phyloP scores from a whole-genome alignment of 2,888 invertebrate species.

The Calameuta idolon region DNA sequence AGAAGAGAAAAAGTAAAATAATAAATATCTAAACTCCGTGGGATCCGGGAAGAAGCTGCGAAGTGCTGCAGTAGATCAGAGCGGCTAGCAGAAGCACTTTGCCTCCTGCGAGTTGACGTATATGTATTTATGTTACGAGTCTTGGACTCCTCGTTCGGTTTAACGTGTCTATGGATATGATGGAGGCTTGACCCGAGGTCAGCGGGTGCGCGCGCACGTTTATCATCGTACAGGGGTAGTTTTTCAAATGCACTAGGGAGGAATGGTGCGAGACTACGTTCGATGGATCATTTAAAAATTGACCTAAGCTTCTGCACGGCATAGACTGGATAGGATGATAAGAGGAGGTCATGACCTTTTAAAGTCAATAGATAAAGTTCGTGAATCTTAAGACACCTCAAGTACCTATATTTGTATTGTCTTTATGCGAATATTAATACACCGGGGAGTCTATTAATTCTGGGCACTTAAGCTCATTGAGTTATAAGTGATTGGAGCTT shows the following conservation, averaged over 20 bases:
- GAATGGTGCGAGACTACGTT: neutral
- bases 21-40: constrained; percentile 43
- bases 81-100: constrained; percentile 19
- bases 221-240: constrained; percentile 39
- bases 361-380: neutral
- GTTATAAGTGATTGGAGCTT: constrained; percentile 19
- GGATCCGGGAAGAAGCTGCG: constrained; percentile 14
- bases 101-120: constrained; percentile 2
- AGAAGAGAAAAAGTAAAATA: constrained; percentile 46
- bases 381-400: neutral
- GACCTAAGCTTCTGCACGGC: neutral
- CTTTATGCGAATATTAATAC: neutral
- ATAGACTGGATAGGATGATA: neutral
- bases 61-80: constrained; percentile 42
- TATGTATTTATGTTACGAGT: neutral
- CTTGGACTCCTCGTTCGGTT: neutral
- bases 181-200: constrained; percentile 37
- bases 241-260: constrained; percentile 41
- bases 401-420: neutral
- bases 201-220: constrained; percentile 35
- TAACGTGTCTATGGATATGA: neutral
- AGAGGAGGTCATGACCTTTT: neutral
- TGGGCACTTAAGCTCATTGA: constrained; percentile 17
- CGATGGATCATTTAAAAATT: neutral
- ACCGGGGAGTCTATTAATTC: neutral